Percentiles rank a stretch among this genome's conserved stretches.
Conservation (phyloP, 2,888 invertebrate species). For the Oligia strigilis region DNA sequence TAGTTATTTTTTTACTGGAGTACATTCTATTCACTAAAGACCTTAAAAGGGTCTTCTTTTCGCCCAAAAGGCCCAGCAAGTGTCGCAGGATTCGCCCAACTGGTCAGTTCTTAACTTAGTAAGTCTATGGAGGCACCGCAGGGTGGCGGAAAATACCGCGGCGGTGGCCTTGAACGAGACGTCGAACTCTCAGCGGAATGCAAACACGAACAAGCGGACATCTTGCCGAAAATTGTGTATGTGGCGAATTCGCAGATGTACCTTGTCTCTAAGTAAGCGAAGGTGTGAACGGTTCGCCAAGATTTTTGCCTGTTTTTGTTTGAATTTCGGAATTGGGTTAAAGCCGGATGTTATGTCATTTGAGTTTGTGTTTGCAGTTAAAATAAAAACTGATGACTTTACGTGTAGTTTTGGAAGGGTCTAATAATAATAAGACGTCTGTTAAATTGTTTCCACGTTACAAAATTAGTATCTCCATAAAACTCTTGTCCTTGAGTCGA, state of each 20-base stretch:
- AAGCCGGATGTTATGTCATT: constrained; percentile 44
- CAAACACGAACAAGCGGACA: constrained; percentile 80
- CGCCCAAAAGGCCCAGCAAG: constrained; percentile 7
- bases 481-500: constrained; percentile 44
- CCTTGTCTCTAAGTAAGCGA: constrained; percentile 32
- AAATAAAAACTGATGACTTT: constrained; percentile 31
- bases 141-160: constrained; percentile 70
- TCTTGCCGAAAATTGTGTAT: constrained; percentile 81
- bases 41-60: background rate
- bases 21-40: background rate
- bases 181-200: constrained; percentile 86
- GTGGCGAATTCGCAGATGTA: constrained; percentile 64
- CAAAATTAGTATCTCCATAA: constrained; percentile 43
- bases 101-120: constrained; percentile 68
- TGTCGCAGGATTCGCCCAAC: constrained; percentile 50
- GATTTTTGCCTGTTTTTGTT: constrained; percentile 10
- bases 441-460: constrained; percentile 36
- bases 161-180: constrained; percentile 83
- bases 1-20: background rate
- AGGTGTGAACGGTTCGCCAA: constrained; percentile 34
- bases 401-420: background rate
- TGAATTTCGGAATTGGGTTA: constrained; percentile 46
- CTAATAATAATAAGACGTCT: constrained; percentile 11
- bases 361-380: background rate
- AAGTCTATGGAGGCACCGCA: constrained; percentile 78